These are phyloP conservation scores for Cacatua alba DNA, from an alignment of 2,113 vertebrate species.

Conservation along the genomic window DNA sequence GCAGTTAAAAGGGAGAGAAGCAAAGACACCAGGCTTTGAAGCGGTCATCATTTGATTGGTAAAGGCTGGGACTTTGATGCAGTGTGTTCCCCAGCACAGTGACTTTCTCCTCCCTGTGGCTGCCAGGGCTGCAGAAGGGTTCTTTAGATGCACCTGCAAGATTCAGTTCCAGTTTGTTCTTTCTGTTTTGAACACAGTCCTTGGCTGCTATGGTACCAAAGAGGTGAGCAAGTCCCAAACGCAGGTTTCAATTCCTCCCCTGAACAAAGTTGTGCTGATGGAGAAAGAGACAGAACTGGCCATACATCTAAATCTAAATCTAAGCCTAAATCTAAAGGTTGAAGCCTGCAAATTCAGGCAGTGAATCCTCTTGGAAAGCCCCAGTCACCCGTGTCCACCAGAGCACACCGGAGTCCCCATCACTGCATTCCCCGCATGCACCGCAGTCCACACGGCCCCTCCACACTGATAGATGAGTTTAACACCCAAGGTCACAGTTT, in stretches of 20 bases:
- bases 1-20: background rate
- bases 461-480: rapidly evolving
- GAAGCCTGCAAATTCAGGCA: background rate
- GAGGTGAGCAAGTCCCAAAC: background rate
- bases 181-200: background rate
- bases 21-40: background rate
- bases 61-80: background rate
- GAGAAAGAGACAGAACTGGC: background rate
- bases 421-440: background rate
- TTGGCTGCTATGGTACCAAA: background rate
- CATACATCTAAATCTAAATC: rapidly evolving
- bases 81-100: background rate
- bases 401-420: background rate
- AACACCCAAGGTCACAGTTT: rapidly evolving
- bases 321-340: background rate
- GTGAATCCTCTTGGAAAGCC: background rate
- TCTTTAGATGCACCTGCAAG: background rate
- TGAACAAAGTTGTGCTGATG: background rate
- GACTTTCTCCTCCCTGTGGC: background rate
- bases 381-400: background rate
- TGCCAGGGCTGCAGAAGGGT: background rate
- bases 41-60: background rate
- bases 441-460: background rate
- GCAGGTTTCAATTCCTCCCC: background rate
- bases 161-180: background rate